Conservation (phyloP, 2,113 vertebrate genomes). For the Muntiacus muntjak region DNA sequence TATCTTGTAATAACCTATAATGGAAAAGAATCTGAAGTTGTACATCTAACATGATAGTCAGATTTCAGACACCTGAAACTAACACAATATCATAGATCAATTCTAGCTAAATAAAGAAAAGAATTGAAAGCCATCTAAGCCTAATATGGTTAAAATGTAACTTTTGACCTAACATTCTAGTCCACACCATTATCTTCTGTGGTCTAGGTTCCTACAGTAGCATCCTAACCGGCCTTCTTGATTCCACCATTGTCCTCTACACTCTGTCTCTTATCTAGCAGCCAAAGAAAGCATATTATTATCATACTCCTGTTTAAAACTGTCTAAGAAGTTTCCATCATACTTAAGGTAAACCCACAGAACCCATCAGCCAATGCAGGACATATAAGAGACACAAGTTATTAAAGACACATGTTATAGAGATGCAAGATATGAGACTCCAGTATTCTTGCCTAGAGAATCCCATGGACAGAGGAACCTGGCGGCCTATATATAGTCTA, state of each 20-base stretch:
- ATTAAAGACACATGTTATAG: not conserved
- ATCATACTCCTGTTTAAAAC: not conserved
- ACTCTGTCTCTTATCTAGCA: not conserved
- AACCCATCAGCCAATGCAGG: not conserved
- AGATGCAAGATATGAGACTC: not conserved
- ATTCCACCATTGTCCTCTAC: not conserved
- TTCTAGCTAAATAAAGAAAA: not conserved
- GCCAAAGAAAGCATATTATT: not conserved
- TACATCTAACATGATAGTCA: not conserved
- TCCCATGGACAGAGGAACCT: not conserved
- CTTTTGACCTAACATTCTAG: not conserved
- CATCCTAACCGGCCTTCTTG: not conserved
- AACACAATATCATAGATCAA: not conserved
- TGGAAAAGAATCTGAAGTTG: not conserved
- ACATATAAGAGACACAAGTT: not conserved
- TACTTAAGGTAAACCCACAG: not conserved
- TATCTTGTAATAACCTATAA: not conserved
- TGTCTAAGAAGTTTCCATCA: not conserved
- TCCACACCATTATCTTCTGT: not conserved
- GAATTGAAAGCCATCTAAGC: not conserved
- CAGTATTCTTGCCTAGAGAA: not conserved
- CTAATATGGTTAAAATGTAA: not conserved
- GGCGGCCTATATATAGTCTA: not conserved
- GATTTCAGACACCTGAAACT: not conserved
- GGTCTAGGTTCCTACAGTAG: not conserved